Evolutionary conservation across 2,888 invertebrate genomes (phyloP).

Genomic region (Diarsia brunnea): DNA sequence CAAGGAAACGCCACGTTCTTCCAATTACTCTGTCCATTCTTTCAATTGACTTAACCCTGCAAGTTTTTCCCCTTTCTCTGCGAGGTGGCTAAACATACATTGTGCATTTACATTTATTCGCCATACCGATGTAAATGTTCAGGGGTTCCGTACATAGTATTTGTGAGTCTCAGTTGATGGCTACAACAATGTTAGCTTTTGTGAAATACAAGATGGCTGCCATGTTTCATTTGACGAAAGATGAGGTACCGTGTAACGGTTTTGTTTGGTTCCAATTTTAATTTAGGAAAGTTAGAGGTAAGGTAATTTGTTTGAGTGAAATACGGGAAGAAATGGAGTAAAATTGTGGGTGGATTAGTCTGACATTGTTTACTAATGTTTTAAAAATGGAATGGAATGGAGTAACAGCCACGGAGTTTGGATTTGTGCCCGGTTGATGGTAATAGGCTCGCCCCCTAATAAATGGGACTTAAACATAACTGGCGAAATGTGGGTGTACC

Average conservation of each 20-base stretch:
- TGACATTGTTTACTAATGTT: neutral
- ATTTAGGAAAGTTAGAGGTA: conserved; percentile 11
- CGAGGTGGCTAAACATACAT: conserved; percentile 61
- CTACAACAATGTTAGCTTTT: conserved; percentile 54
- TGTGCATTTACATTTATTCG: conserved; percentile 63
- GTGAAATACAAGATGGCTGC: conserved; percentile 38
- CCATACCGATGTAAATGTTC: conserved; percentile 63
- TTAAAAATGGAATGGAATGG: neutral
- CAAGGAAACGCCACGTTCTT: conserved; percentile 12
- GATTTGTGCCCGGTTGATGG: too few species aligned
- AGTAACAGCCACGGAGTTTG: too few species aligned
- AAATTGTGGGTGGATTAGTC: neutral
- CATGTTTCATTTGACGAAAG: conserved; percentile 22
- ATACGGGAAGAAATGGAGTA: neutral
- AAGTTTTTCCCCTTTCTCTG: conserved; percentile 34
- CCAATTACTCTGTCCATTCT: conserved; percentile 41
- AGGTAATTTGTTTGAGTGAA: neutral
- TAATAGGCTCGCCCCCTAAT: too few species aligned
- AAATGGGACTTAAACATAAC: too few species aligned
- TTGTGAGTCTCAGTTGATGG: conserved; percentile 52
- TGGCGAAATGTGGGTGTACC: too few species aligned
- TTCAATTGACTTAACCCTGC: conserved; percentile 48
- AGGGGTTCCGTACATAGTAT: conserved; percentile 47
- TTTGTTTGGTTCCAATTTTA: conserved; percentile 40
- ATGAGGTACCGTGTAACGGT: conserved; percentile 8